These are phyloP conservation scores for Macrotis lagotis DNA, from an alignment of 2,113 vertebrate species.

Conservation along the genomic window DNA sequence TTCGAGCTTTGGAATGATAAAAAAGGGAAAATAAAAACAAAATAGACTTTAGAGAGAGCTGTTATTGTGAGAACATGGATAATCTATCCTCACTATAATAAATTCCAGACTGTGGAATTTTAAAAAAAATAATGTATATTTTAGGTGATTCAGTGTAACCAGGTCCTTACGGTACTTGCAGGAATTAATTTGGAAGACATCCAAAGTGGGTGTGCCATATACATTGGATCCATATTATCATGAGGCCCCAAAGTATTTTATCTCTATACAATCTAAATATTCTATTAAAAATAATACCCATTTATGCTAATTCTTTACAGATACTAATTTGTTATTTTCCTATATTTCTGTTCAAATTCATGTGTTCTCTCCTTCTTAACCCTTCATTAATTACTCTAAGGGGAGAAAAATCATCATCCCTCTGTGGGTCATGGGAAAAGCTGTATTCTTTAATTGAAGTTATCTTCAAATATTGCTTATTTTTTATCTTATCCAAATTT, in stretches of 20 bases:
- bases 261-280: background rate
- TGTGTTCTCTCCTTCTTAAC: background rate
- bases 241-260: conserved; percentile 12
- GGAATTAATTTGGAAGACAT: conserved; percentile 10
- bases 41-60: background rate
- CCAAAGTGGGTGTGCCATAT: background rate
- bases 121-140: background rate
- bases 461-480: background rate
- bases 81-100: background rate
- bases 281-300: background rate
- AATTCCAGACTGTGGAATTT: background rate
- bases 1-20: background rate
- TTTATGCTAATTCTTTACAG: conserved; percentile 5
- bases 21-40: conserved; percentile 13
- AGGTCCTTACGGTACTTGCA: background rate
- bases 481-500: conserved; percentile 10
- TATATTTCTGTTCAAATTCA: conserved; percentile 13
- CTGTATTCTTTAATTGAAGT: too few species aligned
- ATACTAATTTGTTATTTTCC: conserved; percentile 25
- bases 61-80: background rate
- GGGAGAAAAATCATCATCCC: background rate
- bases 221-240: conserved; percentile 11
- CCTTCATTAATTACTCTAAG: background rate
- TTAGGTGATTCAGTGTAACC: background rate
- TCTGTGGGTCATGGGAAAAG: conserved; percentile 17